Percentiles rank a stretch among this genome's conserved stretches.
Conservation (phyloP, 2,888 invertebrate genomes). For the Meiosimyza platycephala region DNA sequence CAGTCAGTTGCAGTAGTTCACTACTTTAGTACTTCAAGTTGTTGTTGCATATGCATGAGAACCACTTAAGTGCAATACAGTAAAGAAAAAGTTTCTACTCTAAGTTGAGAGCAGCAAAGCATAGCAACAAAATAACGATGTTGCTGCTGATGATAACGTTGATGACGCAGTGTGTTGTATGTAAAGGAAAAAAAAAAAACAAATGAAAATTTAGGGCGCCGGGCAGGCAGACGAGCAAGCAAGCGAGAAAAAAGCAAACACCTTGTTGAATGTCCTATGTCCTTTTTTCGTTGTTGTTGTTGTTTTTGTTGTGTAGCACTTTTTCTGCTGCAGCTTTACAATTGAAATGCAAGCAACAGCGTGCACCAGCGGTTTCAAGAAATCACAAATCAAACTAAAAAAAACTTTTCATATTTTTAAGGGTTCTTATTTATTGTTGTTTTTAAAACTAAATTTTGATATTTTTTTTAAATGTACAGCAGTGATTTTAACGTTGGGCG, state of each 20-base stretch:
- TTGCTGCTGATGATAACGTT: slow-evolving; percentile 41
- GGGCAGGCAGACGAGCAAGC: slow-evolving; percentile 28
- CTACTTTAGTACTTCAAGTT: neutral
- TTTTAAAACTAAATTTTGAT: neutral
- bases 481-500: slow-evolving; percentile 6
- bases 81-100: slow-evolving; percentile 11
- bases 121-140: slow-evolving; percentile 1
- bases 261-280: slow-evolving; percentile 55
- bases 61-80: slow-evolving; percentile 24
- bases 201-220: slow-evolving; percentile 44
- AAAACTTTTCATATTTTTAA: no score
- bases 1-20: neutral
- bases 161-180: neutral
- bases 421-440: no score
- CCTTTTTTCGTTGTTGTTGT: slow-evolving; percentile 7
- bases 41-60: slow-evolving; percentile 11
- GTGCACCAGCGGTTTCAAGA: slow-evolving; percentile 10
- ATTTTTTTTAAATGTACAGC: neutral
- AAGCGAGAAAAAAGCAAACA: slow-evolving; percentile 45
- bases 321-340: neutral
- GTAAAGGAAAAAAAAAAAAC: neutral
- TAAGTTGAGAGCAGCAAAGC: slow-evolving; percentile 38
- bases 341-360: slow-evolving; percentile 24
- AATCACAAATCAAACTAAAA: neutral
- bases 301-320: neutral